phyloP scores from a whole-genome alignment of 2,797 vertebrate species.

The Pseudochirops corinnae region DNA sequence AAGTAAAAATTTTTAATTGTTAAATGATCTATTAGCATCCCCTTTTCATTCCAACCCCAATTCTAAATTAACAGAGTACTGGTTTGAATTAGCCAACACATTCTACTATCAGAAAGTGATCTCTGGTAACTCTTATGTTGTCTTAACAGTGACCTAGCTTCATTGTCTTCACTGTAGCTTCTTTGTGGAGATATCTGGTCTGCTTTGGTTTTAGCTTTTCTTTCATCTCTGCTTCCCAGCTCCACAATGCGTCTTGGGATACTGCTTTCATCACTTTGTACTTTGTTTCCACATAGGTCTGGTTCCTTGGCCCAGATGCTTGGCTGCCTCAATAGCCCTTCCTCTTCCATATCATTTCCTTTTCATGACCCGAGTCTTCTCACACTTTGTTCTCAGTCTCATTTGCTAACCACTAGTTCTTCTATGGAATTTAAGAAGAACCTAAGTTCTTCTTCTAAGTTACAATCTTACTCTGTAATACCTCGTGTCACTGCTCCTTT shows the following conservation, averaged over 20 bases:
- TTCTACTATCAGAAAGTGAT: background rate
- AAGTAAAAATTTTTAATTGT: background rate
- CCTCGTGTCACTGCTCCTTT: background rate
- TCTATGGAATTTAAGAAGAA: background rate
- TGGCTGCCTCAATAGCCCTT: background rate
- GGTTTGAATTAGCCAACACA: too few relatives aligned
- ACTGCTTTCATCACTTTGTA: background rate
- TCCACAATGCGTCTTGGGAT: background rate
- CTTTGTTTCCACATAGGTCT: background rate
- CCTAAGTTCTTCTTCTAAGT: background rate
- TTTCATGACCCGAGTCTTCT: background rate
- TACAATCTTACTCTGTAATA: background rate
- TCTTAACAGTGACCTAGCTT: background rate
- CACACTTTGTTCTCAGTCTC: background rate
- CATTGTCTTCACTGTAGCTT: background rate
- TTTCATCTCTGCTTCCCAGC: background rate
- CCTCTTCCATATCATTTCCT: background rate
- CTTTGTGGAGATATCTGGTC: background rate
- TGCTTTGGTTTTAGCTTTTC: background rate
- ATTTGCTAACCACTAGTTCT: background rate
- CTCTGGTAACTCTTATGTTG: background rate
- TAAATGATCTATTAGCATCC: background rate
- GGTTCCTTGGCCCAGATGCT: too few relatives aligned
- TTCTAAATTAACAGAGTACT: background rate
- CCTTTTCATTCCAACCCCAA: background rate